Evolutionary conservation across 2,113 vertebrate species (phyloP).

Genomic region (Callipepla squamata): DNA sequence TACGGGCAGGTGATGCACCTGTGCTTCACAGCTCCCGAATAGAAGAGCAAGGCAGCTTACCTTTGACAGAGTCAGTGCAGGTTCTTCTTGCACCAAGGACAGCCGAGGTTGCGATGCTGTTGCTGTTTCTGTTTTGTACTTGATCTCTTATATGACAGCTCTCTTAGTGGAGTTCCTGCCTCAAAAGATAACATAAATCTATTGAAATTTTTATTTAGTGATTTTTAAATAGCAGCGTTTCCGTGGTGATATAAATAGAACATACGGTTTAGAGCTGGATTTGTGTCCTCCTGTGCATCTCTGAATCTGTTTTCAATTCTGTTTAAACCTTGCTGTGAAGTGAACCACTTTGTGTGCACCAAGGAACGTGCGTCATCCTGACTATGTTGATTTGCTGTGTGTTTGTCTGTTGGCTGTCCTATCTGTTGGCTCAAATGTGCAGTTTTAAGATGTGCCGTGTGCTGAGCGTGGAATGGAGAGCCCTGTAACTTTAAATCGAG

Average conservation of each 20-base stretch:
- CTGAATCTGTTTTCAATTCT: neutral
- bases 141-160: neutral
- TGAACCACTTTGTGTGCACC: rapidly evolving
- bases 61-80: neutral
- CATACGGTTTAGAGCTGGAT: neutral
- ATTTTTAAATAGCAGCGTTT: neutral
- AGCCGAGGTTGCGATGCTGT: neutral
- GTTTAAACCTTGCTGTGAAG: neutral
- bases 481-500: slow-evolving; percentile 66
- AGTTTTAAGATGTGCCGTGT: neutral
- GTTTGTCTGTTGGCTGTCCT: neutral
- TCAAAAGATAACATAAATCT: neutral
- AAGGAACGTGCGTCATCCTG: rapidly evolving
- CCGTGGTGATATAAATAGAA: neutral
- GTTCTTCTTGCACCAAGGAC: neutral
- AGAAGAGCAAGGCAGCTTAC: neutral
- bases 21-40: neutral
- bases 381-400: neutral
- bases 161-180: neutral
- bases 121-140: neutral
- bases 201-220: neutral
- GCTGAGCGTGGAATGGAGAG: neutral
- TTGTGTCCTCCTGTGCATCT: neutral
- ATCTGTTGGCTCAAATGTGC: neutral
- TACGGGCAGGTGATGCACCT: neutral